A percentile compares a stretch with the other conserved stretches of the same genome.
Conservation (phyloP, 2,888 invertebrate species). For the Lasius fuliginosus region DNA sequence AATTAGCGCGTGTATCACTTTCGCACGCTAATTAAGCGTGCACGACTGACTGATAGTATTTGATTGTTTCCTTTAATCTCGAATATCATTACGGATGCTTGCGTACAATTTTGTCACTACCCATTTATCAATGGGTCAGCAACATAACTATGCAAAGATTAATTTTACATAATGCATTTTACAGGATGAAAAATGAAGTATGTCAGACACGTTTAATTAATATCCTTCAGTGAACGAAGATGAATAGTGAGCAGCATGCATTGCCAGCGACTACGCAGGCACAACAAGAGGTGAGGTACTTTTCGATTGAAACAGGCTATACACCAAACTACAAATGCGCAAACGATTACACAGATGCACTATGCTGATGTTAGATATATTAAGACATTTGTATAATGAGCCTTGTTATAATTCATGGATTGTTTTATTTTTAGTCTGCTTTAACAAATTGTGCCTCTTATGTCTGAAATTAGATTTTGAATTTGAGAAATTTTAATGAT, state of each 20-base stretch:
- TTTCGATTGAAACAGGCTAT: conserved; percentile 71
- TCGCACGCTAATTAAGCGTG: conserved; percentile 13
- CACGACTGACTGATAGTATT: background rate
- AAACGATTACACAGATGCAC: conserved; percentile 58
- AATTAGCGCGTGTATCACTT: conserved; percentile 4
- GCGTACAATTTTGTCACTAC: background rate
- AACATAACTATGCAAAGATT: background rate
- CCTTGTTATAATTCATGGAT: conserved; percentile 36
- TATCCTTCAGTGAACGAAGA: conserved; percentile 82
- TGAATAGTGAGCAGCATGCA: conserved; percentile 86
- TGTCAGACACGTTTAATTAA: conserved; percentile 78
- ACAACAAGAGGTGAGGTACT: conserved; percentile 84
- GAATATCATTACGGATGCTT: background rate
- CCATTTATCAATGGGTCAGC: background rate
- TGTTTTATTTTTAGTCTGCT: conserved; percentile 11
- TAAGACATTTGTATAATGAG: conserved; percentile 45
- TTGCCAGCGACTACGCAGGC: conserved; percentile 86
- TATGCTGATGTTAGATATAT: conserved; percentile 33
- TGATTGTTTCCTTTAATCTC: background rate
- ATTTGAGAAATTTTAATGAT: background rate
- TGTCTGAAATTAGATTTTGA: conserved; percentile 5
- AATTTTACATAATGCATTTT: conserved; percentile 64
- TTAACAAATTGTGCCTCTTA: background rate
- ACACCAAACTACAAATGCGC: conserved; percentile 82
- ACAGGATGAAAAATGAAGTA: conserved; percentile 81